Evolutionary conservation across 1,140 invertebrate species (phyloP), one percentile per base, ranked within the genome.

Genomic region (Eciton burchellii): DNA sequence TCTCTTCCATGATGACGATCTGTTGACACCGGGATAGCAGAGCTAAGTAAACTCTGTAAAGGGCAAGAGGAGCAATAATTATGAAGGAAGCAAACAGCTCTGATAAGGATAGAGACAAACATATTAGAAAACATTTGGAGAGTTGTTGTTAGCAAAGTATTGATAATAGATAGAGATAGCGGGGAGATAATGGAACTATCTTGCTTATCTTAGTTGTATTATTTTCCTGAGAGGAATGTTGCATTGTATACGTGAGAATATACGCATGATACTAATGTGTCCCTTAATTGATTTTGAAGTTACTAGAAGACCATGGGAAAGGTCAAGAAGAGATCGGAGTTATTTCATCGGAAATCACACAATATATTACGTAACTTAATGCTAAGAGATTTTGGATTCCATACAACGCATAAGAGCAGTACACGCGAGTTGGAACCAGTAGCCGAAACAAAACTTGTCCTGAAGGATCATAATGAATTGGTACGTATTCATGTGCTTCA

Each of bases 381-480:
- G 89, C 81, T 91, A 26, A 88, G 94, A 43, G 90, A 94, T 81
- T 88, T 91, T 56, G 93, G 93, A 43, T 72, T 94, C 26, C 83
- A 70, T 19, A 89, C 84, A 41, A 88, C 88, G 11, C 73, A 85
- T 29, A 92, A 90, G 77, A 89, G 90, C 43, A 91, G 89, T 74
- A 90, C 90, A 19, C 91, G 88, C 85, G 91, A 92, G 77, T 89
- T 95, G 41, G 92, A 95, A 83, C 89, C 92, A 9, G 92, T 93
- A 86, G 95, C 95, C 41, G 95, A 95, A 90, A 94, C 93, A 73
- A 92, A 94, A 79, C 91, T 95, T 70, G 93, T 95, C 29, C 82
- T 91, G 24, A 95, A 95, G 72, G 88, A 92, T 29, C 92, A 94
- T 77, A 91, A 92, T 60, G 95, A 95, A 92, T 89, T 95, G 93